Evolutionary conservation across 92 coral and sea anemone species (phyloP), one percentile per base, ranked within the genome.

Genomic region (Galaxea fascicularis): DNA sequence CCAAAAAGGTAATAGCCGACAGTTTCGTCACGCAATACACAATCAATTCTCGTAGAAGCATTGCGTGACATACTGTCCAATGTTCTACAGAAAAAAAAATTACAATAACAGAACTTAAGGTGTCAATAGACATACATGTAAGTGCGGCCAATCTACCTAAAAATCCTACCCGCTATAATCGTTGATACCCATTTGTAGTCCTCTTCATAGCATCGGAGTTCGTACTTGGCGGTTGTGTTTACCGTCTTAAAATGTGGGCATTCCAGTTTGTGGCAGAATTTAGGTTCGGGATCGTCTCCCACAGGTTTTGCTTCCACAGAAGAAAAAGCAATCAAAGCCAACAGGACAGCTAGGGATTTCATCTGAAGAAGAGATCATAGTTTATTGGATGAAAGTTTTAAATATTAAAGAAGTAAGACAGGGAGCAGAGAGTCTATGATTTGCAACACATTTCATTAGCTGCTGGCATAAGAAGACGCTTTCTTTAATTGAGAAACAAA

Each of bases 141-240:
- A 29, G 25, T 8, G 27, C 39, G 73, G 7, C 51, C 14, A 8
- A 14, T 17, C 0, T 31, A 25, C 21, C 20, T n/a, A 5, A 12
- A 59, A 49, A 0, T 12, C 82, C 16, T 71, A 94, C 98, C 96
- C 54, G 82, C 77, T 4, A 87, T 90, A 39, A 71, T 53, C 8
- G 98, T 94, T 2, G 95, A 93, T 1, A 78, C 90, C 98, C 98
- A 94, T 79, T 93, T 84, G 84, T 93, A 93, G 14, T 65, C 65
- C n/a, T 52, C 28, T 47, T 65, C 76, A 59, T 93, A 94, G n/a
- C 86, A 90, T 39, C 98, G 86, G 46, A 81, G 59, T 70, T 94
- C 91, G 74, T 90, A 94, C 3, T 84, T 77, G 20, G 80, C 82
- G 11, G 95, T 90, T 28, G 64, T 90, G 17, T 85, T 94, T 65